A percentile compares a stretch with the other conserved stretches of the same genome.
Conservation (phyloP, 2,888 invertebrate species). For the Zaprionus obscuricornis region DNA sequence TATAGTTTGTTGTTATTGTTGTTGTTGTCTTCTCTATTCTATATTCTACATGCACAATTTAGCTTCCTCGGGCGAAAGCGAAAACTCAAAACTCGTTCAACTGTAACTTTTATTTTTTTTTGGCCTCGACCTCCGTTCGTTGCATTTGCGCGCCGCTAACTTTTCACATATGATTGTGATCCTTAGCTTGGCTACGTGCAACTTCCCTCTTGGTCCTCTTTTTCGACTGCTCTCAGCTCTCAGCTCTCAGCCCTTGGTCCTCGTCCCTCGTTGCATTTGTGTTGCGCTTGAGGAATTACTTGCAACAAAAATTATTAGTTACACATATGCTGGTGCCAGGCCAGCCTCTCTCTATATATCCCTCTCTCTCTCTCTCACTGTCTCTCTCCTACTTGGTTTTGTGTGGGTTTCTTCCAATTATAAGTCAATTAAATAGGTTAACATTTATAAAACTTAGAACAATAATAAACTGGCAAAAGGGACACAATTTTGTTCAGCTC, state of each 20-base stretch:
- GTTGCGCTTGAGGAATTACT: conserved; percentile 77
- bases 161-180: conserved; percentile 71
- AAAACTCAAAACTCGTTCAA: conserved; percentile 52
- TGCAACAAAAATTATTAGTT: conserved; percentile 75
- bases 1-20: conserved; percentile 6
- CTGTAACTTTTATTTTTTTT: conserved; percentile 68
- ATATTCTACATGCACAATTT: neutral
- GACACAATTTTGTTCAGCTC: conserved; percentile 75
- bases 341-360: conserved; percentile 12
- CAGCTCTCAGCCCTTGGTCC: neutral
- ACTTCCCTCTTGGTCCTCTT: neutral
- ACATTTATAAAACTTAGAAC: conserved; percentile 66
- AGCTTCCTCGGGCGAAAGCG: conserved; percentile 31
- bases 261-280: conserved; percentile 34
- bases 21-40: neutral
- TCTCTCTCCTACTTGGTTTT: conserved; percentile 2
- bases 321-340: conserved; percentile 67
- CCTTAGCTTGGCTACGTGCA: conserved; percentile 15
- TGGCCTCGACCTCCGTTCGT: no score
- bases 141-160: conserved; percentile 63
- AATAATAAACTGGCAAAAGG: conserved; percentile 55
- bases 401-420: conserved; percentile 73
- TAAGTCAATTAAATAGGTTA: conserved; percentile 81
- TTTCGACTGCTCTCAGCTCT: neutral
- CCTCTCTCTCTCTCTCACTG: neutral